Percentiles rank a stretch among this genome's conserved stretches.
phyloP scores from a whole-genome alignment of 2,113 vertebrate species.

The Dromas ardeola region DNA sequence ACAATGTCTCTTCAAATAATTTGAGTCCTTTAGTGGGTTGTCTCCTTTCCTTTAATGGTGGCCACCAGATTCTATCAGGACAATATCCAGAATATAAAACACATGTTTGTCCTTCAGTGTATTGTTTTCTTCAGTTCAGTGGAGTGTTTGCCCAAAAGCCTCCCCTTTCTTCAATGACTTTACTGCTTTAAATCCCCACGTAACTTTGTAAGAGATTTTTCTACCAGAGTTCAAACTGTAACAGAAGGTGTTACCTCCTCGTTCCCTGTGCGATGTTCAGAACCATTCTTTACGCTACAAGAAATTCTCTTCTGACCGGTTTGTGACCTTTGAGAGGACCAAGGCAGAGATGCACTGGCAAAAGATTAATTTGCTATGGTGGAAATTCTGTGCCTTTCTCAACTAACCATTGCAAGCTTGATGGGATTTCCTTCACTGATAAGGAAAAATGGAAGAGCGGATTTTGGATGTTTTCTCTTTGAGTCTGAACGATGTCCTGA shows the following conservation, averaged over 20 bases:
- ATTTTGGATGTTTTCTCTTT: neutral
- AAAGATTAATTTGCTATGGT: neutral
- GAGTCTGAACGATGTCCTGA: neutral
- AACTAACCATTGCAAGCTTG: neutral
- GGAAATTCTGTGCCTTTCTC: neutral
- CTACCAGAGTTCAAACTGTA: neutral
- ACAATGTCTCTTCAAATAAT: neutral
- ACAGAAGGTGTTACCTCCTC: neutral
- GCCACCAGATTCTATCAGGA: neutral
- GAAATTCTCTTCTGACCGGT: neutral
- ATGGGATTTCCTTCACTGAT: neutral
- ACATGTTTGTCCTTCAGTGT: neutral
- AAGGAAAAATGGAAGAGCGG: neutral
- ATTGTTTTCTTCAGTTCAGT: neutral
- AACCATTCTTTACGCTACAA: neutral
- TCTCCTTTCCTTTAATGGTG: neutral
- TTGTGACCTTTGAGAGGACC: neutral
- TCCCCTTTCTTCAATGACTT: neutral
- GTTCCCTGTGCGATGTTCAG: neutral
- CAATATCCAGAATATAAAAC: neutral
- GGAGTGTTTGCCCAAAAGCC: neutral
- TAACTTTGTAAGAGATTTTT: neutral
- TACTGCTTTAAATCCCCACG: neutral
- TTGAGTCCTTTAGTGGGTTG: neutral
- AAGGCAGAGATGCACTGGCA: neutral